Evolutionary conservation across 1,140 invertebrate genomes (phyloP), one percentile per base, ranked within the genome.

Genomic region (Lordiphosa collinella): DNA sequence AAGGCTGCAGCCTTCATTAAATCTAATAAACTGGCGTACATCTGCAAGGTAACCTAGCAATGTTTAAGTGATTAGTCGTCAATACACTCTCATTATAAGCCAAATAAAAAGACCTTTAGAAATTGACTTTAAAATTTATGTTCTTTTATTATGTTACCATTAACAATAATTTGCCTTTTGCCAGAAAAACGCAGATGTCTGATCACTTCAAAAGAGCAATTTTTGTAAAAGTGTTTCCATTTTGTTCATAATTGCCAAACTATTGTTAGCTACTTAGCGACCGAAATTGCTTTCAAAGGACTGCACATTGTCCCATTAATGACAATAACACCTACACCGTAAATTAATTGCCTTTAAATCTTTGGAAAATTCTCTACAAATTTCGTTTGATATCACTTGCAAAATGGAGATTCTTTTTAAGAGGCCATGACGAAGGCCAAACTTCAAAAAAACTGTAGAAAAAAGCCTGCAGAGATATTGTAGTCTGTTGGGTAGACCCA

Each of bases 191-290:
- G 47, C 53, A 67, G 48, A 44, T 60, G 48, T 25, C 34, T 40
- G 18, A 2, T 10, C 34, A 48, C 16, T 43, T 46, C 10, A 50
- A 68, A 54, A 18, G 64, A 59, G 9, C 36, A 52, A n/a, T 36
- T 60, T 49, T 60, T 57, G 18, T 37, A 40, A 46, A 64, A 53
- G 53, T 48, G 29, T 34, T 13, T 25, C 11, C 16, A 57, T 48
- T 41, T 41, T 40, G 3, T 59, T 67, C 43, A 67, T 68, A 59
- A 67, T 68, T 68, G 63, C 41, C 40, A 67, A 59, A 67, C 63
- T 59, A 68, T 67, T 68, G 64, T 67, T 67, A 29, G 63, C 54
- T 67, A 59, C 63, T 68, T 68, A 68, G 63, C 64, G 64, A 67
- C 64, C 63, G 32, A 68, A 68, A 68, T 68, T 67, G 63, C 41